A percentile compares a stretch with the other conserved stretches of the same genome.
Conservation (phyloP, 23 tunicate species). For the Oikopleura dioica region DNA sequence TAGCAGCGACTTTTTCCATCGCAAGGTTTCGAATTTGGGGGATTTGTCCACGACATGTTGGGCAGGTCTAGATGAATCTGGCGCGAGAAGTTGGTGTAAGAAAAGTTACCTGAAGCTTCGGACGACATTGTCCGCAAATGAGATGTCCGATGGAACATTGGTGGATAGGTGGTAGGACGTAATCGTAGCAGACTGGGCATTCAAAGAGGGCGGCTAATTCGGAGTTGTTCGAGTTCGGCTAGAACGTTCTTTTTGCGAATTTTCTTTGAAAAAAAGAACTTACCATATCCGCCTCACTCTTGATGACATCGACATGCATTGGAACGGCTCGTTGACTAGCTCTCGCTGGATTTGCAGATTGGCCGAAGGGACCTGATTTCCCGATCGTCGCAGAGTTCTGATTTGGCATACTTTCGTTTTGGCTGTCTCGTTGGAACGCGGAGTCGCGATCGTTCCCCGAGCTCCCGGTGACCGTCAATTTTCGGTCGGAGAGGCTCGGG, state of each 20-base stretch:
- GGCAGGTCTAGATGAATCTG: conserved; percentile 30
- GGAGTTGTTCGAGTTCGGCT: neutral
- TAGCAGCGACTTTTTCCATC: conserved; percentile 86
- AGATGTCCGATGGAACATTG: conserved; percentile 95
- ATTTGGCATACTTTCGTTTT: too few relatives aligned
- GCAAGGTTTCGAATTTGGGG: conserved; percentile 74
- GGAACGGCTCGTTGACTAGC: too few relatives aligned
- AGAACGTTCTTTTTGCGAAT: neutral
- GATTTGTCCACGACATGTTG: conserved; percentile 74
- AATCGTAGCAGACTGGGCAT: conserved; percentile 97
- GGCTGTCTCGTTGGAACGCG: too few relatives aligned
- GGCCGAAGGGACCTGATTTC: too few relatives aligned
- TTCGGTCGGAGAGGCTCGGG: conserved; percentile 13
- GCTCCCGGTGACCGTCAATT: conserved; percentile 1
- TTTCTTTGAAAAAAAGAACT: conserved; percentile 9
- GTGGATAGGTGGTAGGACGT: conserved; percentile 93
- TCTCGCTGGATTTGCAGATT: too few relatives aligned
- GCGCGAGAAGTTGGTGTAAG: too few relatives aligned
- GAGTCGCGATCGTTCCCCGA: too few relatives aligned
- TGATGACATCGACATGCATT: too few relatives aligned
- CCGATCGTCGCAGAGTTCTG: too few relatives aligned
- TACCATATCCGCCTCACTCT: conserved; percentile 72
- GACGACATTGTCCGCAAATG: conserved; percentile 71
- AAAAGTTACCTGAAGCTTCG: conserved; percentile 22
- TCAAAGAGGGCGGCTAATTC: conserved; percentile 82